phyloP scores from a whole-genome alignment of 2,113 vertebrate genomes.

The Fukomys damarensis region DNA sequence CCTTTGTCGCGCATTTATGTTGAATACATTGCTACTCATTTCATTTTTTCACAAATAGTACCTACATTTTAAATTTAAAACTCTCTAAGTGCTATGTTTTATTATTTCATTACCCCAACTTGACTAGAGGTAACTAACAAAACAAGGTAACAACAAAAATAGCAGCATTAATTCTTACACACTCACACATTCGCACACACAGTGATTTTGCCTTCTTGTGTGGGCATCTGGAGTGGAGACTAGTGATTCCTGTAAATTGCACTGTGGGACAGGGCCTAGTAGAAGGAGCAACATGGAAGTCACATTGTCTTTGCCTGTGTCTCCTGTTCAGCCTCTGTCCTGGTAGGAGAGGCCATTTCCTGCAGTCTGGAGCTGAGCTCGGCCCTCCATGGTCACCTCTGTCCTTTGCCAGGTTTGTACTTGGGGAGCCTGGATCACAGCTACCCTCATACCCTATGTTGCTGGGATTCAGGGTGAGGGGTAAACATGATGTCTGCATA shows the following conservation, averaged over 20 bases:
- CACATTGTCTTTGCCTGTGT: no score
- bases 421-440: background rate
- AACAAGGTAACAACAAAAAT: background rate
- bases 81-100: no score
- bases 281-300: background rate
- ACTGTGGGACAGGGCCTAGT: background rate
- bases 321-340: background rate
- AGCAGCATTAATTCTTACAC: background rate
- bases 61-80: no score
- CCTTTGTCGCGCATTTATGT: no score
- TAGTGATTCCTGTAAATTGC: background rate
- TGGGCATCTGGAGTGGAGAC: background rate
- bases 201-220: background rate
- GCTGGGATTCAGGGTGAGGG: background rate
- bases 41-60: no score
- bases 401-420: background rate
- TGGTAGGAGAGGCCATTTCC: background rate
- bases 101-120: no score
- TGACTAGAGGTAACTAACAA: background rate
- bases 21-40: no score
- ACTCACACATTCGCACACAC: background rate
- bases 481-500: background rate
- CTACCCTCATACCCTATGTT: background rate
- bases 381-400: background rate
- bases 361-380: background rate